These are phyloP conservation scores for Betta splendens DNA, from an alignment of 2,797 vertebrate species.

Conservation along the genomic window DNA sequence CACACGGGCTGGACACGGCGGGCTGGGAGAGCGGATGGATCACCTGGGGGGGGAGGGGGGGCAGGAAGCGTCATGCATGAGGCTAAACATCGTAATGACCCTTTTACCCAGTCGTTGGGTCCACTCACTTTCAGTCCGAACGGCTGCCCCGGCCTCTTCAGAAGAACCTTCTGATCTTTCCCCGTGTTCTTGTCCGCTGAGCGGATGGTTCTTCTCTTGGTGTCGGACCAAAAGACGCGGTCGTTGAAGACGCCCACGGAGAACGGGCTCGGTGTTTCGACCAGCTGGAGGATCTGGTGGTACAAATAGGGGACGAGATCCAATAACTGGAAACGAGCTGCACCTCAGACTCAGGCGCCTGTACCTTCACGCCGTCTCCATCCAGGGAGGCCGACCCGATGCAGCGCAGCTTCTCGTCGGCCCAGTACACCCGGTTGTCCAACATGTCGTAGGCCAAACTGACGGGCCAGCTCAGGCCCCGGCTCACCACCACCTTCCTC, in stretches of 20 bases:
- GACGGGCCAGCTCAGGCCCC: constrained; percentile 87
- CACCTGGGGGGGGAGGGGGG: constrained; percentile 74
- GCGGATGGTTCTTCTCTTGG: constrained; percentile 83
- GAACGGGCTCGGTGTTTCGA: constrained; percentile 86
- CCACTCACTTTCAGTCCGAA: constrained; percentile 92
- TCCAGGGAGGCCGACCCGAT: constrained; percentile 86
- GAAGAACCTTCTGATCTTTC: constrained; percentile 84
- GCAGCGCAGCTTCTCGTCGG: constrained; percentile 88
- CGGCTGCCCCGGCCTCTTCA: constrained; percentile 88
- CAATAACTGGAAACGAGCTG: no score
- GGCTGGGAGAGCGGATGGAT: constrained; percentile 86
- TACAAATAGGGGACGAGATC: no score
- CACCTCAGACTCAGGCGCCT: background rate
- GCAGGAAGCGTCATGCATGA: background rate
- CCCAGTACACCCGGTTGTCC: constrained; percentile 88
- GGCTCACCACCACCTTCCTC: constrained; percentile 79
- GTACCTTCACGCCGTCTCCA: constrained; percentile 84
- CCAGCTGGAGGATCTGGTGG: constrained; percentile 85
- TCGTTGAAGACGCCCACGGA: constrained; percentile 87
- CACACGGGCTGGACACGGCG: constrained; percentile 76
- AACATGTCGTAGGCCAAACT: constrained; percentile 86
- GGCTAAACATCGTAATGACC: no score
- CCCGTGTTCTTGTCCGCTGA: constrained; percentile 85
- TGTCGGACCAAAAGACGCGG: constrained; percentile 90
- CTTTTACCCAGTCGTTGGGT: no score